phyloP scores from a whole-genome alignment of 2,797 vertebrate genomes.

The Clarias platycephalus region DNA sequence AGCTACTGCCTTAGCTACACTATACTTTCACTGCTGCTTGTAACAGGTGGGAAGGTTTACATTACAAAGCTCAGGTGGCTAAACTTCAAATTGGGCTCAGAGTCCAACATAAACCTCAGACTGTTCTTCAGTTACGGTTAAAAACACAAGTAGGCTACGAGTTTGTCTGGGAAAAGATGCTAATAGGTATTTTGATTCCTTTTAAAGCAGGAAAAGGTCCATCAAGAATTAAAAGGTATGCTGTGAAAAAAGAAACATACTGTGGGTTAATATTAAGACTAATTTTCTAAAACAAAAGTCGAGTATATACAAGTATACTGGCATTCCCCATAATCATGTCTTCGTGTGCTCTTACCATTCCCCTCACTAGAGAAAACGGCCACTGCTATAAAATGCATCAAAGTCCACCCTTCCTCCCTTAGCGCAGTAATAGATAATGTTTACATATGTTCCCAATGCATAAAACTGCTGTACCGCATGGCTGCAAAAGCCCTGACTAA shows the following conservation, averaged over 20 bases:
- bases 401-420: slow-evolving; percentile 80
- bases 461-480: slow-evolving; percentile 84
- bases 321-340: slow-evolving; percentile 22
- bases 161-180: neutral
- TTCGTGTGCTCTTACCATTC: slow-evolving; percentile 38
- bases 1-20: slow-evolving; percentile 69
- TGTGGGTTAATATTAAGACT: neutral
- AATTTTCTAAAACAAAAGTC: neutral
- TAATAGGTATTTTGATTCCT: neutral
- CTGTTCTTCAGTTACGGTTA: slow-evolving; percentile 41
- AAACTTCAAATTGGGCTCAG: slow-evolving; percentile 30
- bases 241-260: neutral
- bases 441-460: slow-evolving; percentile 91
- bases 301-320: neutral
- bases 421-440: slow-evolving; percentile 89
- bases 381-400: slow-evolving; percentile 83
- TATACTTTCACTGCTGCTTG: slow-evolving; percentile 67
- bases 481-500: slow-evolving; percentile 94
- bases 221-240: neutral
- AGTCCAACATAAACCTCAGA: slow-evolving; percentile 43
- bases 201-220: neutral
- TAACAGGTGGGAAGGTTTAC: slow-evolving; percentile 67
- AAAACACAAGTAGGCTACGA: neutral
- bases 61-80: slow-evolving; percentile 57
- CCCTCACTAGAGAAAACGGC: slow-evolving; percentile 81